phyloP scores from a whole-genome alignment of 2,113 vertebrate species.

The Campylorhamphus procurvoides region DNA sequence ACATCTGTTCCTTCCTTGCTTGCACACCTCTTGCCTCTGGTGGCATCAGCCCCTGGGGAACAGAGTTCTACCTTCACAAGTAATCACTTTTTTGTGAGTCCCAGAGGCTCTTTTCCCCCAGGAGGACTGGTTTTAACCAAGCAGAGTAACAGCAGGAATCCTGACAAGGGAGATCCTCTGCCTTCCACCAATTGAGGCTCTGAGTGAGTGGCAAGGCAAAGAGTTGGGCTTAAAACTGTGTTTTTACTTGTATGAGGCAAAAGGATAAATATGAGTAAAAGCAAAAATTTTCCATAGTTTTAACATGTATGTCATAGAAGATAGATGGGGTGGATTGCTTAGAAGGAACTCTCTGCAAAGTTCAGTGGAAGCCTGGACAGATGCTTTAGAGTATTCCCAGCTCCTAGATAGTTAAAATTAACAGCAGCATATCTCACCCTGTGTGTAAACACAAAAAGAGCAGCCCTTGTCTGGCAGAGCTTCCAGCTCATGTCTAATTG shows the following conservation, averaged over 20 bases:
- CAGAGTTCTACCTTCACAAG: neutral
- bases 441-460: neutral
- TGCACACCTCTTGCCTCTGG: neutral
- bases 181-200: neutral
- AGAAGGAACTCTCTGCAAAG: neutral
- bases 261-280: neutral
- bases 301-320: neutral
- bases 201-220: neutral
- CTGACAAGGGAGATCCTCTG: neutral
- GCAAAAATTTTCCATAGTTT: neutral
- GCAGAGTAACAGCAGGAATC: neutral
- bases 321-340: neutral
- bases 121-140: neutral
- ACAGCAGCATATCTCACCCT: neutral
- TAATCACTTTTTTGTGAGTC: neutral
- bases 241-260: neutral
- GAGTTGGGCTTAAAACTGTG: neutral
- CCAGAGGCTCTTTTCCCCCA: neutral
- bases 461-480: constrained; percentile 3
- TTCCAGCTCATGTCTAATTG: neutral
- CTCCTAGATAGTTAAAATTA: neutral
- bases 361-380: neutral
- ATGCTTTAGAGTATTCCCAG: neutral
- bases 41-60: neutral
- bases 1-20: neutral